Base-by-base conservation (phyloP, 2,888 invertebrate genomes). In the Lasioglossum lativentre region DNA sequence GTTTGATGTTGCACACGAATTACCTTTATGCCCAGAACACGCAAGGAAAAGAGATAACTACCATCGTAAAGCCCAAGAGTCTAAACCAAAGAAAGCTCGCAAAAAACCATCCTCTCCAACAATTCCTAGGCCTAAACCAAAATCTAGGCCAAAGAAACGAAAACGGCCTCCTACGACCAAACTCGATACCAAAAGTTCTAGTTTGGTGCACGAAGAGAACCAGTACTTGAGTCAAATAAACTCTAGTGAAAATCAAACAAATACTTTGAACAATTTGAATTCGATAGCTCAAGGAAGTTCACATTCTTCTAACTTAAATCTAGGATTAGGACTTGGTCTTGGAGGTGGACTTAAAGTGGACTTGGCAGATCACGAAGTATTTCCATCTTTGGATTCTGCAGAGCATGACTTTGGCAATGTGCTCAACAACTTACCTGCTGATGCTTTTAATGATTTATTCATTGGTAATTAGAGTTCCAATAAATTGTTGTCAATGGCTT, bases 1-100 rank as follows among this genome's bases (percentile, higher is more conserved):
- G 75, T 97, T 98, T 92, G 97, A 98, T 95, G 96, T 97, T 84
- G 96, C 96, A 74, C 97, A 97, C 93, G 97, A 98, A 94, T 96
- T 98, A 93, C 98, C 99, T 73, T 96, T 99, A 12, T 99, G 99
- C 94, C 96, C 97, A 12, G 98, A 98, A 92, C 99, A 99, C 95
- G 97, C 97, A 0, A 97, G 97, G 95, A 98, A 98, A 95, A 96
- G 98, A 95, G 98, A 98, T 93, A 98, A 98, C 95, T 98, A 98
- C 95, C 97, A 97, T 94, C 97, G 97, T 94, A 96, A 97, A 93
- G 96, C 97, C 89, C 97, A 97, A 92, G 97, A 97, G 95, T 96
- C 96, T 75, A 97, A 97, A 95, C 98, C 98, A 94, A 97, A 96
- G 95, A 97, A 98, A 96, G 96, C 96, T 92, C 95, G 96, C 19